Percentiles rank a stretch among this genome's conserved stretches.
Evolutionary conservation across 2,113 vertebrate genomes (phyloP).

Genomic region (Phoenicopterus ruber): DNA sequence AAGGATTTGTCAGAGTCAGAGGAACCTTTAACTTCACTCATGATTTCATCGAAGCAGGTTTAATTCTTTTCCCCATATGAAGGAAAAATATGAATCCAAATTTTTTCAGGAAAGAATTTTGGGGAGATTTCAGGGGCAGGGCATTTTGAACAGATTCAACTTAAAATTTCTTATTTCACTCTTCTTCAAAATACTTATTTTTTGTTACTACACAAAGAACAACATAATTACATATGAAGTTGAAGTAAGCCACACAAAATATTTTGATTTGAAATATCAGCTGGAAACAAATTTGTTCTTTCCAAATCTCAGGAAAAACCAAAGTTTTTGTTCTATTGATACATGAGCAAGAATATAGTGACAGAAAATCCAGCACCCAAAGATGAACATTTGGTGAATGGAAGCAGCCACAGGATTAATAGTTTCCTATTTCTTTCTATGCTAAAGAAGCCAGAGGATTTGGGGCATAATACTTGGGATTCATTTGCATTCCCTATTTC

Average conservation of each 20-base stretch:
- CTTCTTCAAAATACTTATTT: background rate
- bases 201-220: background rate
- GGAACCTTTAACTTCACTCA: background rate
- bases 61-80: background rate
- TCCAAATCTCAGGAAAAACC: background rate
- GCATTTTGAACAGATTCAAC: background rate
- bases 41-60: background rate
- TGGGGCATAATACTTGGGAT: conserved; percentile 1
- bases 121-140: background rate
- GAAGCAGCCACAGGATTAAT: background rate
- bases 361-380: background rate
- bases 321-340: background rate
- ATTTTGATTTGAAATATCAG: background rate
- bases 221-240: background rate
- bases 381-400: background rate
- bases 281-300: background rate
- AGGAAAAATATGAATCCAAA: background rate
- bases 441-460: conserved; percentile 10
- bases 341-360: background rate
- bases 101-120: background rate
- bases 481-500: conserved; percentile 28
- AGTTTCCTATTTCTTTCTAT: background rate
- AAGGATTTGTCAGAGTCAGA: background rate
- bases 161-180: background rate
- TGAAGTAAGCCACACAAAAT: background rate